Base-by-base conservation (phyloP, 2,797 vertebrate genomes). In the Eutrigla gurnardus region DNA sequence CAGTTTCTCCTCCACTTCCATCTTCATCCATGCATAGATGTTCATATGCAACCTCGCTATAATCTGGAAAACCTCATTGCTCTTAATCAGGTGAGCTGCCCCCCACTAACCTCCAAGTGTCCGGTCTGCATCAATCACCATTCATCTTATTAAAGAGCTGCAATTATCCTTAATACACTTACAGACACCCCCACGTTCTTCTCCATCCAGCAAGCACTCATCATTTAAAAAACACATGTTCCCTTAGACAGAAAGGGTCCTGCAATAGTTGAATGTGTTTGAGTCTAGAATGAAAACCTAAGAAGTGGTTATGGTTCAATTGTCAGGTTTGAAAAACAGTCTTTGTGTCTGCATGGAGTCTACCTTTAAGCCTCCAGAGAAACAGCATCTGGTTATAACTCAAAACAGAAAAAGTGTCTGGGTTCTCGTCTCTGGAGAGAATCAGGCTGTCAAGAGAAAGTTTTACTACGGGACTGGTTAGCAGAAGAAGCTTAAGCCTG, bases 101-200 rank as follows among this genome's bases (percentile, higher is more conserved):
- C 47, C 47, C 0, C 47, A 50, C 17, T 49, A 49, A 49, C 46
- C 46, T 49, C n/a, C 46, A 49, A 18, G 17, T 9, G 1, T 50
- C 47, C 9, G 9, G n/a, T 50, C 58, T 35, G 49, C 58, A 83
- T 73, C 58, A 66, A 68, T 73, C 49, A 59, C 74, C 50, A 53
- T 52, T 86, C 45, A 50, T 65, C 70, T 80, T 17, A 75, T 70
- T 81, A 83, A 8, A 70, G 55, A 62, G 32, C 58, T 65, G 65
- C 57, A 84, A 84, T 86, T 80, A 83, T 45, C 58, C 47, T 53
- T 77, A 84, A 86, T 61, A 58, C 75, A 77, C 45, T 42, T 73
- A 83, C 4, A 37, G 35, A 80, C 59, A 65, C 55, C 67, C 69
- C 57, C 75, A 35, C 7, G 0, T 66, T 77, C 70, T 32, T 65